Base-by-base conservation (phyloP, 1,140 invertebrate genomes). In the Varroa destructor region DNA sequence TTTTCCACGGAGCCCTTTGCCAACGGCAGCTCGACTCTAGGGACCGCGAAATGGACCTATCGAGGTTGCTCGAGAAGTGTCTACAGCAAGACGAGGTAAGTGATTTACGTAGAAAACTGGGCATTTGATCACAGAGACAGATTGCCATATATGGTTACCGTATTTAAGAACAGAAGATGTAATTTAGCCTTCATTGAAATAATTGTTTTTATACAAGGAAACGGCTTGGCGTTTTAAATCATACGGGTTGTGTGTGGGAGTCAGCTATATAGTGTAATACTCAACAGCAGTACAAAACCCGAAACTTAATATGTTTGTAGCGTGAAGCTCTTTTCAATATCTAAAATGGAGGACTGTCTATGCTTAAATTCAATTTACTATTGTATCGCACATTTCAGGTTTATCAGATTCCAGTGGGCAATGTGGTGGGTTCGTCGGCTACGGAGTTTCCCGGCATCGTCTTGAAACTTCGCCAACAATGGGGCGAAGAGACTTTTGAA, bases 11-110 rank as follows among this genome's bases (percentile, higher is more conserved):
- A 67, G 61, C 61, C 46, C 61, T 67, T 2, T 67, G 61, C 46
- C 61, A 67, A 40, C 61, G 61, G 40, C 61, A 67, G 40, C 61
- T 37, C 5, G 61, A 67, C 46, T 67, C 61, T 36, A 40, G 61
- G 61, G 61, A 67, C 46, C 61, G 61, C 12, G 61, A 67, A 46
- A 67, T 67, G 61, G 61, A 67, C 36, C 61, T 67, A 46, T 67
- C 61, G 46, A 40, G 61, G 46, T 46, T 67, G 37, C 61, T 67
- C 14, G 61, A 67, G 61, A 67, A 67, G 61, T 67, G 61, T 46
- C 61, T 67, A 8, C 61, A 67, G 61, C 61, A 67, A 46, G 61
- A 67, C 37, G 61, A 67, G 61, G 61, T 67, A 40, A 40, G 61
- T 40, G 37, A 14, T 58, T 14, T 3, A 14, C 57, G 25, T 25